phyloP scores from a whole-genome alignment of 1,140 invertebrate genomes.

The Asobara japonica region DNA sequence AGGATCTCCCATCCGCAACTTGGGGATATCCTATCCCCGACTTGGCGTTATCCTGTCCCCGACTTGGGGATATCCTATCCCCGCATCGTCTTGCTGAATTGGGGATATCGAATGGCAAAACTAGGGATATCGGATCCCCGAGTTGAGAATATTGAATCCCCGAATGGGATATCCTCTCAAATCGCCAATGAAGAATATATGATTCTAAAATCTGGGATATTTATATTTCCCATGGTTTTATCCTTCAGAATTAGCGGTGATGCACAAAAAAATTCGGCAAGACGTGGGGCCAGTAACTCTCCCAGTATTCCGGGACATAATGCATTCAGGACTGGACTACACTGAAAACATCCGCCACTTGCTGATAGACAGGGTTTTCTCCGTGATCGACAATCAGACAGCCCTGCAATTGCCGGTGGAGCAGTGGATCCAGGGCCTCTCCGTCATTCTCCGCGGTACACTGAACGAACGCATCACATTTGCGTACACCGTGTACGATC shows the following conservation, averaged over 20 bases:
- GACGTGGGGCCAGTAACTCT: slow-evolving; percentile 64
- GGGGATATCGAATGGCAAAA: too few species aligned
- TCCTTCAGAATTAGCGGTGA: slow-evolving; percentile 50
- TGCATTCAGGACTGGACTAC: slow-evolving; percentile 77
- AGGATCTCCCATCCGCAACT: too few species aligned
- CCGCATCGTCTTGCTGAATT: too few species aligned
- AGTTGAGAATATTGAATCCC: too few species aligned
- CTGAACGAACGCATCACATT: slow-evolving; percentile 74
- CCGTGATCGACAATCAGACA: slow-evolving; percentile 62
- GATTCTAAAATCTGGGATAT: too few species aligned
- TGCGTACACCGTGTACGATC: slow-evolving; percentile 77
- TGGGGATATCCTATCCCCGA: too few species aligned
- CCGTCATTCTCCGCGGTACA: slow-evolving; percentile 74
- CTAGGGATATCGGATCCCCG: too few species aligned
- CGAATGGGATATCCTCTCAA: too few species aligned
- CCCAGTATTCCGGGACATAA: slow-evolving; percentile 73
- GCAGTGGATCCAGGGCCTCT: slow-evolving; percentile 75
- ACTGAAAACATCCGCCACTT: slow-evolving; percentile 74
- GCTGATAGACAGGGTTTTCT: slow-evolving; percentile 72
- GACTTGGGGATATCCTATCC: too few species aligned
- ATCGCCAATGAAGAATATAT: too few species aligned
- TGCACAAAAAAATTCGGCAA: slow-evolving; percentile 57
- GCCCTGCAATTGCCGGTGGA: slow-evolving; percentile 67
- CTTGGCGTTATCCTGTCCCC: too few species aligned
- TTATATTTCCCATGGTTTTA: slow-evolving; percentile 6